Base-by-base conservation (phyloP, 2,797 vertebrate genomes). In the Poecilia velifera region DNA sequence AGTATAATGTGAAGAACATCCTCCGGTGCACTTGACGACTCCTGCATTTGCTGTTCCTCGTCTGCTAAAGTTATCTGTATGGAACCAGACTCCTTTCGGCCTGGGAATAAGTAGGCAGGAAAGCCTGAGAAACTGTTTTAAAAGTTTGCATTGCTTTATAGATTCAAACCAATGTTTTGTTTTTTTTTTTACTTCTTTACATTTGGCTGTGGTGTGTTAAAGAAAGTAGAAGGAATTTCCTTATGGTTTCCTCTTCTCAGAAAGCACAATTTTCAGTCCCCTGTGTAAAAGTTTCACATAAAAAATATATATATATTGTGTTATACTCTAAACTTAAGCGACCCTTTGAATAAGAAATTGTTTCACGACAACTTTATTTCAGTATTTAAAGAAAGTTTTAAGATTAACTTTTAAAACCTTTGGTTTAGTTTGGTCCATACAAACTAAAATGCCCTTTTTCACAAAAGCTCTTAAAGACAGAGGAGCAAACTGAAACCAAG, bases 31-130 rank as follows among this genome's bases (percentile, higher is more conserved):
- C 82, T 76, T 45, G 81, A 84, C 6, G 0, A 41, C 72, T 66
- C 28, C 53, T 59, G 8, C 79, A n/a, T 18, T 51, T 83, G 4
- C 46, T 71, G 73, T 70, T 77, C 49, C 73, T 86, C 76, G 78
- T 82, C 81, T 77, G 76, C 73, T 53, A 57, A 84, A 93, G 81
- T 92, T 91, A 91, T 92, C 92, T 90, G 89, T 88, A 81, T 59
- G 72, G 79, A 84, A 64, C 82, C 92, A 93, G 92, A 84, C 87
- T 85, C 85, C 74, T 89, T 76, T 14, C 87, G 74, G 80, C 82
- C 76, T 84, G 87, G 91, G 82, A 93, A 91, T 92, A 89, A 86
- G 88, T 84, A 73, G n/a, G 12, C 31, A 6, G 55, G n/a, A 59
- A 31, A 59, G 82, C 82, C 78, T 84, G 86, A 89, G 88, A 85